Percentiles rank a stretch among this genome's conserved stretches.
Conservation (phyloP, 2,797 vertebrate species). For the Anguilla obscura region DNA sequence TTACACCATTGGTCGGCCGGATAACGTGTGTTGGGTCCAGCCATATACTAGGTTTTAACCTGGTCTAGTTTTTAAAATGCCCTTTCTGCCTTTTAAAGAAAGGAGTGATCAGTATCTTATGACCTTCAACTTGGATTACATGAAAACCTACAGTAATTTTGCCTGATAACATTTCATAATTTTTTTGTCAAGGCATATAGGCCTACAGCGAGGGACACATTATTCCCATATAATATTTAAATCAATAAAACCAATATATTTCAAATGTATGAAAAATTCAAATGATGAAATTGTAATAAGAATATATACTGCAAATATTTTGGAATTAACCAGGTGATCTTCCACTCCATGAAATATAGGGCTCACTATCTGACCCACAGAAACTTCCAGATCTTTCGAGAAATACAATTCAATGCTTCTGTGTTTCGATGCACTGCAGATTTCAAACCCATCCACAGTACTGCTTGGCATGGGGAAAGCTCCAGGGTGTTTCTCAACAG, state of each 20-base stretch:
- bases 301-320: slow-evolving; percentile 42
- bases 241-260: slow-evolving; percentile 17
- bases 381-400: background rate
- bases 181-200: background rate
- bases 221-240: slow-evolving; percentile 1
- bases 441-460: background rate
- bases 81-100: background rate
- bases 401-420: slow-evolving; percentile 49
- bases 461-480: slow-evolving; percentile 32
- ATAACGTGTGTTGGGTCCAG: no score
- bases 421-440: slow-evolving; percentile 40
- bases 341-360: slow-evolving; percentile 37
- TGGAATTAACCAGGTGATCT: slow-evolving; percentile 43
- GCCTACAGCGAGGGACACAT: background rate
- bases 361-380: background rate
- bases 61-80: background rate
- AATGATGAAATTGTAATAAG: slow-evolving; percentile 47
- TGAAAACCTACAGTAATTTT: background rate
- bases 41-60: no score
- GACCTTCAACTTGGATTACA: background rate
- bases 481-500: slow-evolving; percentile 45
- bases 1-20: no score
- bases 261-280: slow-evolving; percentile 25
- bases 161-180: background rate
- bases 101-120: background rate